Conservation (phyloP, 2,113 vertebrate genomes). For the Microtus richardsoni region DNA sequence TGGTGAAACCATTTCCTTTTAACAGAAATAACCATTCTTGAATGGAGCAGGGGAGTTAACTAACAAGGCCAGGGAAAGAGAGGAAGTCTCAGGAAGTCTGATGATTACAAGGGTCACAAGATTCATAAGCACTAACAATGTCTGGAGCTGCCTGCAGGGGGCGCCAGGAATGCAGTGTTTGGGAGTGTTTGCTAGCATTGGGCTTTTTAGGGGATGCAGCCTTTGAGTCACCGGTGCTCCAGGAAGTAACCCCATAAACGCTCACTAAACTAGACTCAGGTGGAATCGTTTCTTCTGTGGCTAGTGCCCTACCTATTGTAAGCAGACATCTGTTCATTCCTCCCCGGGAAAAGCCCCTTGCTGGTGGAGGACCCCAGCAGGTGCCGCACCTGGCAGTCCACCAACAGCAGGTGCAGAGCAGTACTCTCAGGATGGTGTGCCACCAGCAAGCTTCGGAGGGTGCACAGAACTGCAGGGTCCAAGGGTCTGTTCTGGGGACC, state of each 20-base stretch:
- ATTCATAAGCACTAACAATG: not conserved
- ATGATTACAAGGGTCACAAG: not conserved
- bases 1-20: not conserved
- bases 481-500: conserved; percentile 91
- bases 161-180: not conserved
- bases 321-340: not conserved
- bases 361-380: not conserved
- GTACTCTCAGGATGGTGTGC: conserved; percentile 83
- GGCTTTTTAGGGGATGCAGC: not conserved
- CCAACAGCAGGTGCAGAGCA: conserved; percentile 90
- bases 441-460: conserved; percentile 89
- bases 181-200: not conserved
- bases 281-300: not conserved
- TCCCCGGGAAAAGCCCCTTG: not conserved
- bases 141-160: not conserved
- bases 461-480: conserved; percentile 86
- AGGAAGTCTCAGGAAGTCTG: not conserved
- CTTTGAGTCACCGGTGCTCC: not conserved
- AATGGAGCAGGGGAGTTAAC: too few relatives aligned
- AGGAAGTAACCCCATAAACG: not conserved
- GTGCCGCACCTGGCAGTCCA: conserved; percentile 90
- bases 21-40: not conserved
- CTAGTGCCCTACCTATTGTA: not conserved
- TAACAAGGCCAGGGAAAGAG: not conserved
- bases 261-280: not conserved